Conservation (phyloP, 23 tunicate species). For the Styela plicata region DNA sequence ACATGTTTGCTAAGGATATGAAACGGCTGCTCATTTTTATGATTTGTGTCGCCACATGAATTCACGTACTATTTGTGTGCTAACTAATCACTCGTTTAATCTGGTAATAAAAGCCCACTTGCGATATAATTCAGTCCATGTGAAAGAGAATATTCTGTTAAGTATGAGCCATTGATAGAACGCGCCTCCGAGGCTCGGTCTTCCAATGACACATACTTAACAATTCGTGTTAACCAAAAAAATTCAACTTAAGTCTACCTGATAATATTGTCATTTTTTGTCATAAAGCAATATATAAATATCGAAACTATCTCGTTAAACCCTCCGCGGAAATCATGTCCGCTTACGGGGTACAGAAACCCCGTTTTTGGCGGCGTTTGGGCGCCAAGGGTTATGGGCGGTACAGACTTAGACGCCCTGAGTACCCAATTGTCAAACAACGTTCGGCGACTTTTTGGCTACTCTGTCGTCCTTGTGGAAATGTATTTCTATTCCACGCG, state of each 20-base stretch:
- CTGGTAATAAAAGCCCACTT: not conserved
- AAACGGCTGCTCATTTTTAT: not conserved
- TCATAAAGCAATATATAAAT: not conserved
- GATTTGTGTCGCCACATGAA: not conserved
- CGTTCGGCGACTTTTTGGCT: conserved; percentile 10
- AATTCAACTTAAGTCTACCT: no score
- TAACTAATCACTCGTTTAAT: not conserved
- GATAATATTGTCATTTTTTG: not conserved
- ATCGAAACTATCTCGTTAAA: not conserved
- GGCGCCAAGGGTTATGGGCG: conserved; percentile 15
- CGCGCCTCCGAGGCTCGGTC: no score
- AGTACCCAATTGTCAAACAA: conserved; percentile 16
- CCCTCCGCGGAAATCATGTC: not conserved
- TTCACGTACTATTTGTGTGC: not conserved
- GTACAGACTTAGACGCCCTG: conserved; percentile 12
- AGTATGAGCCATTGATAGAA: no score
- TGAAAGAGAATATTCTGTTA: no score
- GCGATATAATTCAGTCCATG: not conserved
- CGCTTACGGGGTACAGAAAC: not conserved
- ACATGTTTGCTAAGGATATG: not conserved
- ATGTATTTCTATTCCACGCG: not conserved
- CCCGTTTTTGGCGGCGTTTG: not conserved
- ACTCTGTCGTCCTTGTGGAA: not conserved
- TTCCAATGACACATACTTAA: no score
- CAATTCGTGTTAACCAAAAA: no score